These are phyloP conservation scores for Pampus argenteus DNA, from an alignment of 2,797 vertebrate genomes.

Conservation along the genomic window DNA sequence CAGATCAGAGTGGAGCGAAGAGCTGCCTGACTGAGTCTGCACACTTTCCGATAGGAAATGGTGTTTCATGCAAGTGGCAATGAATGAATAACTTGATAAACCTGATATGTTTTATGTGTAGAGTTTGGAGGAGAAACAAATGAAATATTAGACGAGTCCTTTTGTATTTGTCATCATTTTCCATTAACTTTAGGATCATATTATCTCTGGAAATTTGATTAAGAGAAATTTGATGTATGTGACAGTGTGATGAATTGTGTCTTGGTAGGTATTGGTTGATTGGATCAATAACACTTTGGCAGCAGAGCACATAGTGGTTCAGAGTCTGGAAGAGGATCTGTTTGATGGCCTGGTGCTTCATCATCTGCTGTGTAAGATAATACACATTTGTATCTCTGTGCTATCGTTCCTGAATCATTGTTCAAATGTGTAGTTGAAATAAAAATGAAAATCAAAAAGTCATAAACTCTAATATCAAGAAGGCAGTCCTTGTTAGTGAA, in stretches of 20 bases:
- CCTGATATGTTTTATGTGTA: conserved; percentile 3
- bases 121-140: conserved; percentile 7
- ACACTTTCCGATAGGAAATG: conserved; percentile 34
- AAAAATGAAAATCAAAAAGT: conserved; percentile 10
- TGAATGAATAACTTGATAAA: conserved; percentile 30
- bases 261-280: conserved; percentile 83
- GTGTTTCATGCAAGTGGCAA: conserved; percentile 22
- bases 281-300: conserved; percentile 93
- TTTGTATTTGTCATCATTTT: conserved; percentile 32
- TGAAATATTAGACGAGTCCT: not conserved
- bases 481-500: not conserved
- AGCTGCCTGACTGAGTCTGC: conserved; percentile 29
- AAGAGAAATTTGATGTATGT: conserved; percentile 42
- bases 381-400: conserved; percentile 12
- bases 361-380: conserved; percentile 91
- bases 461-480: not conserved
- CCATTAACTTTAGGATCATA: not conserved
- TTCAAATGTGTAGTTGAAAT: conserved; percentile 17
- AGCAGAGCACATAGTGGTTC: conserved; percentile 91
- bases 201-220: conserved; percentile 31
- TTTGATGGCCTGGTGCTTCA: conserved; percentile 96
- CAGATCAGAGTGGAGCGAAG: conserved; percentile 30
- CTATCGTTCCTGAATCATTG: not conserved
- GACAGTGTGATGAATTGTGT: conserved; percentile 64
- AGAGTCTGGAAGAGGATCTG: conserved; percentile 92